A percentile compares a stretch with the other conserved stretches of the same genome.
These are phyloP conservation scores for Passer montanus DNA, from an alignment of 2,113 vertebrate genomes.

Conservation along the genomic window DNA sequence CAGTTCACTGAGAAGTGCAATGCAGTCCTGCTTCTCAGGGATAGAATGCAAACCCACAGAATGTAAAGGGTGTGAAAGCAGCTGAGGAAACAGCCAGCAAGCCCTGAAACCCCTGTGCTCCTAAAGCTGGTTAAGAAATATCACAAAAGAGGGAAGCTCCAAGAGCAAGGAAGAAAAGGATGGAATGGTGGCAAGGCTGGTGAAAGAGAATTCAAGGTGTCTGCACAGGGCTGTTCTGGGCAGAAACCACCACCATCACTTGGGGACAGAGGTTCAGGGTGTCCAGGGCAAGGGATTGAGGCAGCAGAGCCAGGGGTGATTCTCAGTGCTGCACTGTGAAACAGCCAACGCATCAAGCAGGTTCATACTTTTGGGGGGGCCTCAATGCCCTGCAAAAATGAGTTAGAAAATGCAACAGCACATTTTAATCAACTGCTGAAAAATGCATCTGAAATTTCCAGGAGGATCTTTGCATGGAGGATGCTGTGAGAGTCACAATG, in stretches of 20 bases:
- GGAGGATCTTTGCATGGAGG: background rate
- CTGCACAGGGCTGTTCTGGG: background rate
- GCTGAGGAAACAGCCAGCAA: background rate
- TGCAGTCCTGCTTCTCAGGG: background rate
- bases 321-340: background rate
- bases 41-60: background rate
- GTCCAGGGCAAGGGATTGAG: background rate
- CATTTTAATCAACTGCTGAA: background rate
- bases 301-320: background rate
- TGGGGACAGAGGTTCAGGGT: background rate
- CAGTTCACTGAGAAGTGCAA: background rate
- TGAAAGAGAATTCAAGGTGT: background rate
- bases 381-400: background rate
- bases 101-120: background rate
- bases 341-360: background rate
- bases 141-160: background rate
- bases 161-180: background rate
- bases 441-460: background rate
- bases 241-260: background rate
- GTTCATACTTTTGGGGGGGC: accelerated
- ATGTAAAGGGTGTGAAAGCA: background rate
- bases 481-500: background rate
- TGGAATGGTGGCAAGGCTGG: background rate
- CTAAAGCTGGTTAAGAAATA: background rate
- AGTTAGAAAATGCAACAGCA: background rate